Evolutionary conservation across 2,888 invertebrate genomes (phyloP).

Genomic region (Parnassius mnemosyne): DNA sequence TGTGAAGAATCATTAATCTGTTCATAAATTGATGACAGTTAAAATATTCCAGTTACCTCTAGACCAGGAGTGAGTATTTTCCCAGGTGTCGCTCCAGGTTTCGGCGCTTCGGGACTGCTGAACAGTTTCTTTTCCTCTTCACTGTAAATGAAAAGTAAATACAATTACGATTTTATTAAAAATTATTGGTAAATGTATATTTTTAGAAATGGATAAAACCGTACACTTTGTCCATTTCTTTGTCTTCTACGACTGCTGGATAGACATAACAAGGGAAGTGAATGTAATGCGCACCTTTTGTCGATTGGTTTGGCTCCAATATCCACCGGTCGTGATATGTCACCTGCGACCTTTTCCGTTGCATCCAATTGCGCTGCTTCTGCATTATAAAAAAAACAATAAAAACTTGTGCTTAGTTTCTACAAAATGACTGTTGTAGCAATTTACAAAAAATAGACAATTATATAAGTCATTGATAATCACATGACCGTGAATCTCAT

Average conservation of each 20-base stretch:
- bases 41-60: constrained; percentile 46
- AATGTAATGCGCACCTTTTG: constrained; percentile 26
- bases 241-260: no score
- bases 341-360: constrained; percentile 42
- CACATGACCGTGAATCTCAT: no score
- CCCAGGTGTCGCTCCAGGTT: constrained; percentile 53
- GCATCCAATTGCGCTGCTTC: constrained; percentile 55
- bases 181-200: background rate
- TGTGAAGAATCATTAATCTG: no score
- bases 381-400: constrained; percentile 26
- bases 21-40: no score
- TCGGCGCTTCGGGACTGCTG: constrained; percentile 63
- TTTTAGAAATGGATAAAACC: no score
- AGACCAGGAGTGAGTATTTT: constrained; percentile 53
- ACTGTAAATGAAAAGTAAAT: constrained; percentile 37
- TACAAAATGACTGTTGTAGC: no score
- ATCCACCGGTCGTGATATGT: constrained; percentile 41
- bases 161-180: background rate
- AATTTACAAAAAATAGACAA: no score
- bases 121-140: constrained; percentile 68
- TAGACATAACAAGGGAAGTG: no score
- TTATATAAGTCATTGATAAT: no score
- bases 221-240: no score
- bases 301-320: constrained; percentile 30
- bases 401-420: no score